phyloP scores from a whole-genome alignment of 2,113 vertebrate species.

The Eclectus roratus region DNA sequence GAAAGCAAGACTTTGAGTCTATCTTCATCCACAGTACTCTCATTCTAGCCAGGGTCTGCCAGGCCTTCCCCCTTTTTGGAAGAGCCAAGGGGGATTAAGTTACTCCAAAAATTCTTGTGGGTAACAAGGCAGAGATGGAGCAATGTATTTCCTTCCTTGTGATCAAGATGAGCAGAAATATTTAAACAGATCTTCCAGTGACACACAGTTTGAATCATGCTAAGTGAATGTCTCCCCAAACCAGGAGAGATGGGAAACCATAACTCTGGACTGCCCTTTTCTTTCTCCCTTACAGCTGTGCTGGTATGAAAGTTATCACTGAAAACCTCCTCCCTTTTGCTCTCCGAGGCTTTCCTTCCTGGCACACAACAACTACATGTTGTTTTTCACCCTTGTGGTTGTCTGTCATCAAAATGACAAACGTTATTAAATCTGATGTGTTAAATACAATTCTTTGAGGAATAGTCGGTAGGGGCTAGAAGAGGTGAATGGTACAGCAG shows the following conservation, averaged over 20 bases:
- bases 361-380: neutral
- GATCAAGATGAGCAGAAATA: neutral
- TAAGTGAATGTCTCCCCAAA: neutral
- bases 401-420: neutral
- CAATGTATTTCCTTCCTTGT: neutral
- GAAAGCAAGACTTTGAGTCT: neutral
- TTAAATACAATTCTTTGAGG: neutral
- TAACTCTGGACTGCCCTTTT: neutral
- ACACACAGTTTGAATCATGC: neutral
- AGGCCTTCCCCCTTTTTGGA: neutral
- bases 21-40: neutral
- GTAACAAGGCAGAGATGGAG: neutral
- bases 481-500: neutral
- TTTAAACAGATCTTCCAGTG: neutral
- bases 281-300: neutral
- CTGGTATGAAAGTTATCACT: neutral
- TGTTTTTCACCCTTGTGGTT: neutral
- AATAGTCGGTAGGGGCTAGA: neutral
- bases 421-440: neutral
- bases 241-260: neutral
- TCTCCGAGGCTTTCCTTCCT: neutral
- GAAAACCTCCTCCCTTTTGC: neutral
- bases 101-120: neutral
- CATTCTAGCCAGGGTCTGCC: neutral
- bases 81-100: neutral